Conservation (phyloP, 2,888 invertebrate genomes). For the Zonitis immaculata region DNA sequence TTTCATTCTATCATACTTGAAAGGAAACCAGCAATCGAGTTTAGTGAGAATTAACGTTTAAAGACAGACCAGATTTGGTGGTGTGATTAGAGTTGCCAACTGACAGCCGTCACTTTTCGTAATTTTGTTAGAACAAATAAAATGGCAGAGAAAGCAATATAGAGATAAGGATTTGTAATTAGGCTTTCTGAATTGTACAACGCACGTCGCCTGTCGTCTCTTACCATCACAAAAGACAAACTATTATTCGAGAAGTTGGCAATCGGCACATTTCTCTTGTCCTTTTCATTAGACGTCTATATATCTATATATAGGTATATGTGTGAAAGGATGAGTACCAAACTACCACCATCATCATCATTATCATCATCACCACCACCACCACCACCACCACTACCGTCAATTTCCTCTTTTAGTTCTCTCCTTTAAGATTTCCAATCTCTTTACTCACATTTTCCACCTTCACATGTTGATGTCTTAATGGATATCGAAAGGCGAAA, state of each 20-base stretch:
- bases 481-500: conserved; percentile 21
- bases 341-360: background rate
- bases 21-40: conserved; percentile 18
- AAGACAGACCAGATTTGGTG: conserved; percentile 21
- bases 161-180: conserved; percentile 31
- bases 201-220: too few species aligned
- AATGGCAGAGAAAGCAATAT: conserved; percentile 18
- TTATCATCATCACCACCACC: too few species aligned
- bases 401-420: conserved; percentile 1
- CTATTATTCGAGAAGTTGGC: conserved; percentile 32
- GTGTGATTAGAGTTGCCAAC: conserved; percentile 34
- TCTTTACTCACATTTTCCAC: conserved; percentile 8
- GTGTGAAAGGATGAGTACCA: background rate
- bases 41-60: conserved; percentile 29
- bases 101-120: conserved; percentile 32
- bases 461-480: conserved; percentile 23
- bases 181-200: conserved; percentile 28
- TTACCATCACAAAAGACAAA: conserved; percentile 32
- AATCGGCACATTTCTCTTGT: background rate
- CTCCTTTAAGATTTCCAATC: background rate
- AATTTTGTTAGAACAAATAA: background rate
- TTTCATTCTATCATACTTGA: too few species aligned
- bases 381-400: background rate
- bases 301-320: background rate
- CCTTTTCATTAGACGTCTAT: too few species aligned